phyloP scores from a whole-genome alignment of 2,113 vertebrate species.

The Lepisosteus oculatus region DNA sequence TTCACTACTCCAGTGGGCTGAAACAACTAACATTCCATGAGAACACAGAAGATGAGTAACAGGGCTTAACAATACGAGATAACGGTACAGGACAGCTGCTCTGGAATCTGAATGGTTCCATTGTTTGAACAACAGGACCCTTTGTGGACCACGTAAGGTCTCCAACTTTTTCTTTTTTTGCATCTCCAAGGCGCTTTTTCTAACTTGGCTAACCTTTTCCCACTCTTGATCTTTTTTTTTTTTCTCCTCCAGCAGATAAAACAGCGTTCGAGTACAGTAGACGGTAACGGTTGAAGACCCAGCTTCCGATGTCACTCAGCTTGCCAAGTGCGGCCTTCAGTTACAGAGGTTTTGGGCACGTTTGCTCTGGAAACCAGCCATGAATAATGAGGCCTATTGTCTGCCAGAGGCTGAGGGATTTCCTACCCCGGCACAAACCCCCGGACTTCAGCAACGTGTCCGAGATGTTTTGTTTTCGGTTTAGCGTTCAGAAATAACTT shows the following conservation, averaged over 20 bases:
- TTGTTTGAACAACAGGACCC: conserved; percentile 36
- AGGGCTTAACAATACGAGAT: conserved; percentile 38
- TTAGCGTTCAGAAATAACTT: background rate
- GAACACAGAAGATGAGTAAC: conserved; percentile 42
- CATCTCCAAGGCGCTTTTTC: conserved; percentile 22
- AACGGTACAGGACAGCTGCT: conserved; percentile 52
- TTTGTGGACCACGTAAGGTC: conserved; percentile 33
- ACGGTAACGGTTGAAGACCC: background rate
- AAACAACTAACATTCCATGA: conserved; percentile 33
- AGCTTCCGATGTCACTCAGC: background rate
- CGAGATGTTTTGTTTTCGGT: conserved; percentile 23
- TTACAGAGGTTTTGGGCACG: conserved; percentile 47
- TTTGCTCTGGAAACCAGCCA: conserved; percentile 39
- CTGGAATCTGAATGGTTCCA: conserved; percentile 27
- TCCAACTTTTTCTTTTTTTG: conserved; percentile 24
- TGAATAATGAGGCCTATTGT: conserved; percentile 49
- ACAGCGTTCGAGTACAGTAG: background rate
- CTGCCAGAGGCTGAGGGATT: conserved; percentile 20
- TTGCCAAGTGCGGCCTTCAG: conserved; percentile 28
- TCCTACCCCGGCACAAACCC: conserved; percentile 34
- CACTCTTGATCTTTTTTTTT: conserved; percentile 30
- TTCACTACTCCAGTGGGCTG: conserved; percentile 45
- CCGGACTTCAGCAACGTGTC: conserved; percentile 39
- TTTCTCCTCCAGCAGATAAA: background rate
- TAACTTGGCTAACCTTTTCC: conserved; percentile 51